A percentile compares a stretch with the other conserved stretches of the same genome.
Conservation (phyloP, 1,140 invertebrate genomes). For the Sipha flava region DNA sequence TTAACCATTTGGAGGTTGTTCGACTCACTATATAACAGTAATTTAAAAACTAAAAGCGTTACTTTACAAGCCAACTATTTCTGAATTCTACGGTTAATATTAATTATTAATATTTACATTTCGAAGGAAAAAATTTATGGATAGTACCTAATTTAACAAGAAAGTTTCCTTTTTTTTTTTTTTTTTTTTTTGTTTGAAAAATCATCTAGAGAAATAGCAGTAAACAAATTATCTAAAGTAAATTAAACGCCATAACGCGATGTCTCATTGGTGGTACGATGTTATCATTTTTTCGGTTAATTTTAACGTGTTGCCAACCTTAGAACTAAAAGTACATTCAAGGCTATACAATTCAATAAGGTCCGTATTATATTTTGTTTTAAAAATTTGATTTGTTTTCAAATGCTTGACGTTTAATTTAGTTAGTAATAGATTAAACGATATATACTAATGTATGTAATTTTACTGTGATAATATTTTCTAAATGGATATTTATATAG, state of each 20-base stretch:
- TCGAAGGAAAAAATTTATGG: background rate
- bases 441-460: too few species aligned
- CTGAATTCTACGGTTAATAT: too few species aligned
- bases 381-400: too few species aligned
- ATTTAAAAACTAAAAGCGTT: background rate
- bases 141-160: too few species aligned
- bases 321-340: background rate
- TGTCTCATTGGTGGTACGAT: background rate
- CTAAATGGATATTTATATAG: too few species aligned
- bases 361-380: too few species aligned
- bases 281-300: conserved; percentile 32
- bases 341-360: background rate
- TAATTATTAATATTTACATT: background rate
- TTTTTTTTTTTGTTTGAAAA: background rate
- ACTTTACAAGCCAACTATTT: background rate
- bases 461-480: too few species aligned
- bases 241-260: conserved; percentile 26
- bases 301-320: conserved; percentile 6
- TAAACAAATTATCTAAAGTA: background rate
- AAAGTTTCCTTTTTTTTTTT: background rate
- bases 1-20: background rate
- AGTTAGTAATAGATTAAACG: too few species aligned
- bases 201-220: background rate
- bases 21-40: background rate
- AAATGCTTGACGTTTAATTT: too few species aligned